Evolutionary conservation across 1,140 invertebrate species (phyloP), one percentile per base, ranked within the genome.

Genomic region (Elymnias hypermnestra): DNA sequence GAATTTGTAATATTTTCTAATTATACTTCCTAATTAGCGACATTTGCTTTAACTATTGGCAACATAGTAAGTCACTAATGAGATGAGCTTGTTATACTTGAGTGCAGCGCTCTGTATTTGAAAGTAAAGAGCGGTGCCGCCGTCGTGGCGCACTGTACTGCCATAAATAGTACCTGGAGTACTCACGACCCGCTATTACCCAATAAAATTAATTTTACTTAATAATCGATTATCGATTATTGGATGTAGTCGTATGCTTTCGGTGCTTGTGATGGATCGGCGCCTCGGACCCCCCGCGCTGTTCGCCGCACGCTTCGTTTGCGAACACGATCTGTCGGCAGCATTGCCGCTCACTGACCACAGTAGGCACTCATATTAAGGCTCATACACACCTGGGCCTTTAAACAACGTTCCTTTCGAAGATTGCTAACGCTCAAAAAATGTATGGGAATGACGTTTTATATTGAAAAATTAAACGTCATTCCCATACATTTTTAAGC

Each of bases 201-300:
- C 71, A 73, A 81, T 79, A 73, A 78, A 78, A 83, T 81, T 83
- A 81, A 81, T 83, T 83, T 78, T 67, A 72, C 67, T 81, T 81
- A 82, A 82, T 74, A 45, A 58, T 50, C 51, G 57, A 43, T 75
- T 70, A 79, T 78, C 69, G 74, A 78, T 83, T 78, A 83, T 73
- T 70, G 69, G 72, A 67, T 68, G 72, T 78, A 73, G 76, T 76
- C 63, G 69, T 72, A 69, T 65, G 64, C 66, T 72, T 68, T 66
- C 69, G 50, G 60, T 58, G 63, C 15, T 56, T 61, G 61, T 79
- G 70, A 79, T 77, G 64, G 72, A 75, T 77, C 58, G 31, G 53
- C 49, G 50, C 44, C 46, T 38, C 12, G 51, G 77, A 73, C 76
- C 73, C 75, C 79, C 75, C 72, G 69, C 63, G 57, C 47, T 47